phyloP scores from a whole-genome alignment of 92 coral and sea anemone genomes.

The Heliopora coerulea region DNA sequence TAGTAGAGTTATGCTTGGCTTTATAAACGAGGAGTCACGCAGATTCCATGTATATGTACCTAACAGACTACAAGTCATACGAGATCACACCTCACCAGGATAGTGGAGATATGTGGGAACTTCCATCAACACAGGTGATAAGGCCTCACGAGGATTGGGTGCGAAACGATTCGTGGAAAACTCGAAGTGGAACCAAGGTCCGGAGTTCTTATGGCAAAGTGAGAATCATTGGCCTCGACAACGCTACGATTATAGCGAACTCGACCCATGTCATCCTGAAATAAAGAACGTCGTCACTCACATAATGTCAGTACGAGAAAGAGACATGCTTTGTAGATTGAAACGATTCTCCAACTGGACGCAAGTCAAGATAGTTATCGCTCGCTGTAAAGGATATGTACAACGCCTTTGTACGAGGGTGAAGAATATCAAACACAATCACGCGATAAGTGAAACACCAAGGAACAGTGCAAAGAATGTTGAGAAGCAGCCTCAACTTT shows the following conservation, averaged over 20 bases:
- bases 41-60: neutral
- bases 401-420: too few species aligned
- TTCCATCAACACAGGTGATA: too few species aligned
- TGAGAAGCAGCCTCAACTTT: too few species aligned
- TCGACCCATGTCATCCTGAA: constrained; percentile 32
- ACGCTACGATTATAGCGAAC: neutral
- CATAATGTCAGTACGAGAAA: neutral
- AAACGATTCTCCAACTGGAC: too few species aligned
- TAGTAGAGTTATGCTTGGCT: too few species aligned
- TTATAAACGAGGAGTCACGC: constrained; percentile 44
- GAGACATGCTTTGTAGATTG: neutral
- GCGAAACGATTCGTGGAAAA: constrained; percentile 1
- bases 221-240: constrained; percentile 19
- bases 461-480: too few species aligned
- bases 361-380: too few species aligned
- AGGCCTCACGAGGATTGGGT: constrained; percentile 19
- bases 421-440: too few species aligned
- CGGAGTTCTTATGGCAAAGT: constrained; percentile 12
- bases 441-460: too few species aligned
- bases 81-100: constrained; percentile 12
- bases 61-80: constrained; percentile 10
- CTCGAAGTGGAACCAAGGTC: constrained; percentile 22
- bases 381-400: too few species aligned
- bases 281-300: constrained; percentile 7
- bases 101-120: constrained; percentile 2